Evolutionary conservation across 2,797 vertebrate genomes (phyloP).

Genomic region (Onychomys arenicola): DNA sequence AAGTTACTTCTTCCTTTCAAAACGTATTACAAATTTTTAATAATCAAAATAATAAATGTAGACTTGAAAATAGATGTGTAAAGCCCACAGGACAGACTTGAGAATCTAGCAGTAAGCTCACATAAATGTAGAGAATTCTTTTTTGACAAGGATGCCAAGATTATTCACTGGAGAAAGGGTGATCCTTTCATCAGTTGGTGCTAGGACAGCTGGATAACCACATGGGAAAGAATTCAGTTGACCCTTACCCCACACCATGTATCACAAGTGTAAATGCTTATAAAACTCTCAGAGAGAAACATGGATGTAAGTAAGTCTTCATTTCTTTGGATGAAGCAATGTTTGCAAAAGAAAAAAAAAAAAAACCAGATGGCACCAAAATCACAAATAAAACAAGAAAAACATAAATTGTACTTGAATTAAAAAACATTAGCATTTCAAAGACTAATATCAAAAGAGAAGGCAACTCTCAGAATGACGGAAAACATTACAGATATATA

Average conservation of each 20-base stretch:
- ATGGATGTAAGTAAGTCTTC: background rate
- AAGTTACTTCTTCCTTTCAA: background rate
- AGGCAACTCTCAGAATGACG: background rate
- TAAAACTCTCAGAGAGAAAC: background rate
- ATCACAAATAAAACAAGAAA: background rate
- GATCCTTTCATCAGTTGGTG: background rate
- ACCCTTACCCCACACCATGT: background rate
- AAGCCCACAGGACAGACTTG: background rate
- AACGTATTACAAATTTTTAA: background rate
- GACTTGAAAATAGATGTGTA: background rate
- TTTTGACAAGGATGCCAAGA: constrained; percentile 21
- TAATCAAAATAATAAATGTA: constrained; percentile 2
- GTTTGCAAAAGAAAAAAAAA: background rate
- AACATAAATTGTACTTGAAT: background rate
- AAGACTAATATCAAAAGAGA: background rate
- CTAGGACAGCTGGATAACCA: background rate
- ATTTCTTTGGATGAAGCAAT: background rate
- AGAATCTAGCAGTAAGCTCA: background rate
- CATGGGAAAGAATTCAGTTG: background rate
- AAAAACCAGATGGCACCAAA: background rate
- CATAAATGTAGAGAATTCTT: background rate
- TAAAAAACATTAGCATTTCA: background rate
- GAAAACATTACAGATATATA: background rate
- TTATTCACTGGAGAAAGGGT: background rate
- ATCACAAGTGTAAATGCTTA: background rate